Evolutionary conservation across 2,888 invertebrate species (phyloP), one percentile per base, ranked within the genome.

Genomic region (Tigriopus californicus): DNA sequence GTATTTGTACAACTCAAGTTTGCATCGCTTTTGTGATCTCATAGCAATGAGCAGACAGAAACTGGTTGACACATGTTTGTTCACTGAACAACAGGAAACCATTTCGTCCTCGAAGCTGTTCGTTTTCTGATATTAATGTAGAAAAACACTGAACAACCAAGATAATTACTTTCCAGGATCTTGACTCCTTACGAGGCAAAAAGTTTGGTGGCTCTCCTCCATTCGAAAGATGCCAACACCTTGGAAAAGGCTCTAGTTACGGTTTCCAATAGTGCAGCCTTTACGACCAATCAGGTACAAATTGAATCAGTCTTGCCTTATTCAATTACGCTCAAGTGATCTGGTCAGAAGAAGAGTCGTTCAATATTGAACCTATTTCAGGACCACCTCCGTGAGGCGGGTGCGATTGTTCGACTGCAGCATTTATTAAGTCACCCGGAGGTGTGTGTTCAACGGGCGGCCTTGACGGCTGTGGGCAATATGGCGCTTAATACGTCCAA

Each of bases 401-500:
- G 75, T 48, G 73, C 74, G 64, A 67, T 76, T 42, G 66, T 68
- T 42, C 67, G 72, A 62, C 67, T 77, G 51, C 70, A 69, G 60
- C 69, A 70, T 61, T 67, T 76, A 47, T 67, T 76, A 33, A 67
- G 67, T 53, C 69, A 70, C 63, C 68, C 69, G 13, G 70, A 69
- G 63, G 67, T 67, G 61, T 66, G 70, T 42, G 68, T 73, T 41
- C 68, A 71, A 61, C 66, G 72, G 41, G 72, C 74, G 13, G 70
- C 74, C 6, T 70, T 73, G 18, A 71, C 72, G 62, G 74, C 75
- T 25, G 67, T 77, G 48, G 74, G 73, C 61, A 77, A 77, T 66
- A 67, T 77, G 62, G 72, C 76, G 20, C 68, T 75, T 20, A 76
- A 75, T 66, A 71, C 72, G 62, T 71, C 74, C 63, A 76, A 75